These are phyloP conservation scores for Neomonachus schauinslandi DNA, from an alignment of 2,113 vertebrate genomes.

Conservation along the genomic window DNA sequence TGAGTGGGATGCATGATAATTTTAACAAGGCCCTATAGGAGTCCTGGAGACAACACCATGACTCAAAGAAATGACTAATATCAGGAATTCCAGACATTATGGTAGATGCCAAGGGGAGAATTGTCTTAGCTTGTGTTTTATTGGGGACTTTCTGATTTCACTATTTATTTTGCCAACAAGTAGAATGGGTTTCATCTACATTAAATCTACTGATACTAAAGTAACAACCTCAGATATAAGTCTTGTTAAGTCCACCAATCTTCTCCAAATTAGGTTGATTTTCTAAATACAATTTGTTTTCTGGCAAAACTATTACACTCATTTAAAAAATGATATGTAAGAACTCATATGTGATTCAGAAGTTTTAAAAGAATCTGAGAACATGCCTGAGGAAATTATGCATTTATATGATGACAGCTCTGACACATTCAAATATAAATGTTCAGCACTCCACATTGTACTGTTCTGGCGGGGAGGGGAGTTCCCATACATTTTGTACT, in stretches of 20 bases:
- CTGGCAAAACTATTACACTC: background rate
- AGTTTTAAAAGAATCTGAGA: background rate
- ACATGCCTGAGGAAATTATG: background rate
- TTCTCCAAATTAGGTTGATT: background rate
- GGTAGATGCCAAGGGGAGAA: background rate
- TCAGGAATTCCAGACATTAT: background rate
- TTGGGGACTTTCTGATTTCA: background rate
- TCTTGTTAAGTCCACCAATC: background rate
- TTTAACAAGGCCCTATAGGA: background rate
- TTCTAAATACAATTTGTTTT: slow-evolving; percentile 8
- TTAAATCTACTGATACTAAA: background rate
- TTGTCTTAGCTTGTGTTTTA: background rate
- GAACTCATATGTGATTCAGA: background rate
- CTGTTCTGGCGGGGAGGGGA: background rate
- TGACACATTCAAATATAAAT: background rate
- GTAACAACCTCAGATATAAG: background rate
- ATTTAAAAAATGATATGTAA: background rate
- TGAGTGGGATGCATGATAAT: background rate
- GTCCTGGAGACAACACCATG: background rate
- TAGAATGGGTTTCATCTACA: background rate
- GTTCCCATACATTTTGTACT: background rate
- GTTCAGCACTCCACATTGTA: background rate
- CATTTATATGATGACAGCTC: background rate
- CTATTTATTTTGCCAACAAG: background rate
- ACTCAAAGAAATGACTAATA: slow-evolving; percentile 46